Percentiles rank a stretch among this genome's conserved stretches.
Evolutionary conservation across 2,797 vertebrate genomes (phyloP).

Genomic region (Coracias cyanogaster): DNA sequence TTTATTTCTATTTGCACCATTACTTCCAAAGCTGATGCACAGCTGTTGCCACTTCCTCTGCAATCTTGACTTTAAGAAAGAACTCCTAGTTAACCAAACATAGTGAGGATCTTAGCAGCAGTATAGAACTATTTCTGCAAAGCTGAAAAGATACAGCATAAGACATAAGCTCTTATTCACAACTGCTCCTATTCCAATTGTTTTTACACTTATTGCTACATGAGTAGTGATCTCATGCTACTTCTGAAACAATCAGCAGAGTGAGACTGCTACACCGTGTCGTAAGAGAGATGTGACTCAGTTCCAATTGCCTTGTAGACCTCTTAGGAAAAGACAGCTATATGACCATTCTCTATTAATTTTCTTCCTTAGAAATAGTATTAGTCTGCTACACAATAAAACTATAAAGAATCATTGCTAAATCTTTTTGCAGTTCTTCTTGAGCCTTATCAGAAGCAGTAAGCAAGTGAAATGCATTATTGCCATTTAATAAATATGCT

Average conservation of each 20-base stretch:
- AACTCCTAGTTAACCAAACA: background rate
- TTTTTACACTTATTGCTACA: background rate
- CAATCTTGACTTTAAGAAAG: background rate
- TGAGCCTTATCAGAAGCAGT: background rate
- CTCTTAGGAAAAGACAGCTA: background rate
- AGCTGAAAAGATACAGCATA: background rate
- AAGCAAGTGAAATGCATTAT: background rate
- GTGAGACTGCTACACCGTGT: background rate
- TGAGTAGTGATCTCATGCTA: too few species aligned
- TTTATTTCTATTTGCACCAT: background rate
- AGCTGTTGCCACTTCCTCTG: background rate
- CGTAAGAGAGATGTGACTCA: background rate
- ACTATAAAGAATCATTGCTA: background rate
- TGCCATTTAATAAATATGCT: background rate
- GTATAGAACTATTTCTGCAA: background rate
- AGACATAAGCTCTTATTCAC: background rate
- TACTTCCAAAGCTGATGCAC: background rate
- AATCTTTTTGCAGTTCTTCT: background rate
- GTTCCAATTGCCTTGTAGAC: background rate
- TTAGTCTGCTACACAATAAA: background rate
- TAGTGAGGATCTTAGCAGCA: background rate
- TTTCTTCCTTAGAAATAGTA: background rate
- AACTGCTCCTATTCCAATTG: background rate
- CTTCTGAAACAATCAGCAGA: background rate
- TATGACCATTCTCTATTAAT: background rate